Conservation (phyloP, 2,113 vertebrate species). For the Grammomys dolichurus region DNA sequence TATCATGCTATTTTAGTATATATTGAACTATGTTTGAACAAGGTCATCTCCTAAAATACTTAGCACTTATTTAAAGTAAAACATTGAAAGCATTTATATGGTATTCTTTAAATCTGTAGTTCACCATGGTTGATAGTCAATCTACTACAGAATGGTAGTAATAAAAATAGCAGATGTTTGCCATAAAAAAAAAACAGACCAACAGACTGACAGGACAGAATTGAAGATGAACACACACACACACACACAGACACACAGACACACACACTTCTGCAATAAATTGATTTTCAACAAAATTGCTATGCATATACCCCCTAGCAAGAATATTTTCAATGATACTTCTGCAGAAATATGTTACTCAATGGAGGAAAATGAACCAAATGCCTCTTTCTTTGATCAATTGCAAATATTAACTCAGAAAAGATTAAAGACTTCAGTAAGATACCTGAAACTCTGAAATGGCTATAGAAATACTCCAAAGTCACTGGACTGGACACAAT, state of each 20-base stretch:
- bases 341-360: not conserved
- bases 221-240: not conserved
- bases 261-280: not conserved
- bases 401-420: not conserved
- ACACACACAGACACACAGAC: too few relatives aligned
- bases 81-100: not conserved
- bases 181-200: not conserved
- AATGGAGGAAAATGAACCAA: not conserved
- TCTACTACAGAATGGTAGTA: not conserved
- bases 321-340: not conserved
- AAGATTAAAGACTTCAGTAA: not conserved
- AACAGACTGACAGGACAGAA: not conserved
- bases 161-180: not conserved
- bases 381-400: not conserved
- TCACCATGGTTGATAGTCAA: not conserved
- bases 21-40: not conserved
- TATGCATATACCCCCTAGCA: not conserved
- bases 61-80: not conserved
- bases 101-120: too few relatives aligned
- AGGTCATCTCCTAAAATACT: not conserved
- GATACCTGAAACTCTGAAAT: not conserved
- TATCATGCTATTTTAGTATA: not conserved
- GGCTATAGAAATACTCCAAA: not conserved
- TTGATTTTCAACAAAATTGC: not conserved
- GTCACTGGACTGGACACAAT: too few relatives aligned